phyloP scores from a whole-genome alignment of 1,140 invertebrate species.

The Arctopsyche grandis region DNA sequence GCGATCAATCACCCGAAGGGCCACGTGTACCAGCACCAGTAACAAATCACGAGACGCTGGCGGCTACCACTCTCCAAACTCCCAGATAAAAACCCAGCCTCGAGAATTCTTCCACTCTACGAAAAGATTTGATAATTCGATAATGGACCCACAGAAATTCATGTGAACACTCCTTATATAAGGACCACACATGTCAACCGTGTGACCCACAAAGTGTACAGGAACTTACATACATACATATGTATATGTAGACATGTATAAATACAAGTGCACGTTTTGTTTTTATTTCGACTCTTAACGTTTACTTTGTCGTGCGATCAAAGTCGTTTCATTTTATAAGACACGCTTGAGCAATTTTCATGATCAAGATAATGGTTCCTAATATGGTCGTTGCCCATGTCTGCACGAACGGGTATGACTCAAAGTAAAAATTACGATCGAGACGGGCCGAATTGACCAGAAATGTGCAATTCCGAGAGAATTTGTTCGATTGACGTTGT shows the following conservation, averaged over 20 bases:
- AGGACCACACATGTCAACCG: slow-evolving; percentile 2
- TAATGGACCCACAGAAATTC: slow-evolving; percentile 9
- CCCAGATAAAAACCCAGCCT: neutral
- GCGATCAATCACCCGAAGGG: slow-evolving; percentile 9
- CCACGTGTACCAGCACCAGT: slow-evolving; percentile 2
- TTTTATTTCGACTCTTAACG: slow-evolving; percentile 16
- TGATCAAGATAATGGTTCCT: slow-evolving; percentile 36
- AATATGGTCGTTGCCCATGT: slow-evolving; percentile 30
- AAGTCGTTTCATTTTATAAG: slow-evolving; percentile 36
- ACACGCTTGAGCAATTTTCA: slow-evolving; percentile 32
- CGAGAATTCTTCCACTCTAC: neutral
- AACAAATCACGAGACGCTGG: slow-evolving; percentile 4
- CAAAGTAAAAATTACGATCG: slow-evolving; percentile 21
- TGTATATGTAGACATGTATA: too few relatives aligned
- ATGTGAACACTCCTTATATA: neutral
- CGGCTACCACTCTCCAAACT: slow-evolving; percentile 3
- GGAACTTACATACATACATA: too few relatives aligned
- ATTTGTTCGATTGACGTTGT: neutral
- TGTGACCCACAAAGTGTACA: too few relatives aligned
- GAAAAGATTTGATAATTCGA: slow-evolving; percentile 3
- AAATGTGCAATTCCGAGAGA: neutral
- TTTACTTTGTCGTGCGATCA: slow-evolving; percentile 31
- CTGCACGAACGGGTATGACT: slow-evolving; percentile 28
- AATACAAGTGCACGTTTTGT: neutral
- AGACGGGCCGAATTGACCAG: neutral